These are phyloP conservation scores for Crenichthys baileyi DNA, from an alignment of 2,797 vertebrate genomes.

Conservation along the genomic window DNA sequence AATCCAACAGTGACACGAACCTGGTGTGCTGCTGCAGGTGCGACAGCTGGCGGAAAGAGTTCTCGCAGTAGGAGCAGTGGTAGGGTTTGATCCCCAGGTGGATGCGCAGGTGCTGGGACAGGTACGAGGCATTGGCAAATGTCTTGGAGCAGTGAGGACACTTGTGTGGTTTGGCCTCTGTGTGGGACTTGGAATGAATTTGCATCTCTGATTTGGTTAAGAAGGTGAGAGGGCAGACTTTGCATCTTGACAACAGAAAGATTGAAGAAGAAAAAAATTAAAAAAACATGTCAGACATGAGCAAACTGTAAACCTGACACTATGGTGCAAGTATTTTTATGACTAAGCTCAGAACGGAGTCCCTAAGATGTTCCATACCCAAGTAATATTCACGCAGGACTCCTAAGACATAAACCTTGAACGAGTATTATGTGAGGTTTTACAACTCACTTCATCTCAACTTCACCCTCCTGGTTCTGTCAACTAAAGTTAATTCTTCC, in stretches of 20 bases:
- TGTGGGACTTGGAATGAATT: conserved; percentile 99
- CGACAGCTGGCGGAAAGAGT: conserved; percentile 98
- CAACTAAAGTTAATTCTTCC: not conserved
- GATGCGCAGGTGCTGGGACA: conserved; percentile 98
- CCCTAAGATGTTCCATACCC: not conserved
- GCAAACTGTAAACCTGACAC: not conserved
- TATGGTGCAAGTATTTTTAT: not conserved
- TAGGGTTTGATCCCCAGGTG: conserved; percentile 99
- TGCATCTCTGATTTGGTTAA: conserved; percentile 99
- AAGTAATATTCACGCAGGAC: not conserved
- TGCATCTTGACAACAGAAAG: conserved; percentile 84
- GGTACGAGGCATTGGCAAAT: conserved; percentile 98
- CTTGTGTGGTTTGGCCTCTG: conserved; percentile 99
- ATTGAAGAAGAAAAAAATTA: conserved; percentile 5
- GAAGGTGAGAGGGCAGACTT: conserved; percentile 97
- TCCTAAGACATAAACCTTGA: not conserved
- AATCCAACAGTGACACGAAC: conserved; percentile 61
- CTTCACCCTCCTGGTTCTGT: not conserved
- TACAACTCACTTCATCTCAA: not conserved
- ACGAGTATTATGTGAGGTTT: not conserved
- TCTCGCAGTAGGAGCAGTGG: conserved; percentile 99
- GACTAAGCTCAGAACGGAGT: not conserved
- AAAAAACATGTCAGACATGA: not conserved
- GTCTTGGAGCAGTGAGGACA: conserved; percentile 99
- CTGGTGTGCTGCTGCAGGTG: conserved; percentile 99